These are phyloP conservation scores for Chloebia gouldiae DNA, from an alignment of 2,113 vertebrate genomes.

Conservation along the genomic window DNA sequence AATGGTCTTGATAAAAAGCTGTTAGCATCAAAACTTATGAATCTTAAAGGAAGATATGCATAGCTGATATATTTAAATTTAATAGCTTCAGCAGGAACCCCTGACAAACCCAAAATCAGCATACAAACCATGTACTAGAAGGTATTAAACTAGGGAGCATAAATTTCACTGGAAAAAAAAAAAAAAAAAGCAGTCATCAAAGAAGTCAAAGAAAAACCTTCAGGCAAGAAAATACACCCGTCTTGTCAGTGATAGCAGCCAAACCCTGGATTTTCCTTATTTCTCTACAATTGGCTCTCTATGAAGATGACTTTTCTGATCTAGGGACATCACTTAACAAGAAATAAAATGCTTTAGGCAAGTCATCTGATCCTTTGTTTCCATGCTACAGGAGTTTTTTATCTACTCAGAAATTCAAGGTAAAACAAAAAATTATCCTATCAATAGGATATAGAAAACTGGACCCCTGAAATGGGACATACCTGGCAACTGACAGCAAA, in stretches of 20 bases:
- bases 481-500: not conserved
- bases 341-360: not conserved
- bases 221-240: not conserved
- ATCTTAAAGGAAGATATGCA: not conserved
- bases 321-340: not conserved
- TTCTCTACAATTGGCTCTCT: not conserved
- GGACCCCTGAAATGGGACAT: not conserved
- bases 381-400: not conserved
- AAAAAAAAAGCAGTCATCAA: not conserved
- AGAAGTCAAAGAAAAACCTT: not conserved
- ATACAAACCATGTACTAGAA: not conserved
- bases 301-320: not conserved
- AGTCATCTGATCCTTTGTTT: not conserved
- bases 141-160: not conserved
- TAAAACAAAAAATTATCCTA: not conserved
- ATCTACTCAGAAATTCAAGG: not conserved
- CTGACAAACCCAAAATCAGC: not conserved
- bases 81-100: not conserved
- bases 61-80: not conserved
- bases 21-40: not conserved
- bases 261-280: not conserved
- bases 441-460: not conserved
- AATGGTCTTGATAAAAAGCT: not conserved
- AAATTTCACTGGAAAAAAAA: not conserved
- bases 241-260: not conserved